Percentiles rank a stretch among this genome's conserved stretches.
phyloP scores from a whole-genome alignment of 1,140 invertebrate species.

The Venturia canescens region DNA sequence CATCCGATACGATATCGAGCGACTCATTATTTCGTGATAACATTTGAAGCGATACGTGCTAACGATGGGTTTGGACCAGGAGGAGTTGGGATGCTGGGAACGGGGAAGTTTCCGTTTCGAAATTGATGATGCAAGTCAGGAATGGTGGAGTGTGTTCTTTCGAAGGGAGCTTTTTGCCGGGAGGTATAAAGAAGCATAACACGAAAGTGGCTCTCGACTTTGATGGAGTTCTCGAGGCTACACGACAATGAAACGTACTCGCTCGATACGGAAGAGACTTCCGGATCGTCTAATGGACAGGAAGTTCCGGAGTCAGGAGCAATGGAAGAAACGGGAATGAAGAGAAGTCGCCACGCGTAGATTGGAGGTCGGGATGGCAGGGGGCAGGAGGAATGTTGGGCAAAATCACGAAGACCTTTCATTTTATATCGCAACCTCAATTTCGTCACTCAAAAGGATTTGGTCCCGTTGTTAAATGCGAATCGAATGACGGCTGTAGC shows the following conservation, averaged over 20 bases:
- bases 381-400: neutral
- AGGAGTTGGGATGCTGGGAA: neutral
- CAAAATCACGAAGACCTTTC: neutral
- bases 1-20: too few species aligned
- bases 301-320: slow-evolving; percentile 12
- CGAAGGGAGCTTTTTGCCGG: neutral
- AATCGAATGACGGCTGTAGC: slow-evolving; percentile 1
- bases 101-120: neutral
- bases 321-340: slow-evolving; percentile 5
- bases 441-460: neutral
- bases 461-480: neutral
- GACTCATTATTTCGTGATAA: neutral
- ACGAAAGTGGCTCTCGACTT: neutral
- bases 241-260: slow-evolving; percentile 4
- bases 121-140: slow-evolving; percentile 1
- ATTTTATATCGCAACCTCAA: neutral
- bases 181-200: slow-evolving; percentile 5
- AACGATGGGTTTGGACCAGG: neutral
- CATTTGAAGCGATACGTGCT: neutral
- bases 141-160: neutral
- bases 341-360: neutral
- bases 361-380: neutral
- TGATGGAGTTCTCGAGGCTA: neutral
- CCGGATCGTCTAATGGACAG: slow-evolving; percentile 9
- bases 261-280: neutral